Base-by-base conservation (phyloP, 1,140 invertebrate species). In the Drosophila ananassae region DNA sequence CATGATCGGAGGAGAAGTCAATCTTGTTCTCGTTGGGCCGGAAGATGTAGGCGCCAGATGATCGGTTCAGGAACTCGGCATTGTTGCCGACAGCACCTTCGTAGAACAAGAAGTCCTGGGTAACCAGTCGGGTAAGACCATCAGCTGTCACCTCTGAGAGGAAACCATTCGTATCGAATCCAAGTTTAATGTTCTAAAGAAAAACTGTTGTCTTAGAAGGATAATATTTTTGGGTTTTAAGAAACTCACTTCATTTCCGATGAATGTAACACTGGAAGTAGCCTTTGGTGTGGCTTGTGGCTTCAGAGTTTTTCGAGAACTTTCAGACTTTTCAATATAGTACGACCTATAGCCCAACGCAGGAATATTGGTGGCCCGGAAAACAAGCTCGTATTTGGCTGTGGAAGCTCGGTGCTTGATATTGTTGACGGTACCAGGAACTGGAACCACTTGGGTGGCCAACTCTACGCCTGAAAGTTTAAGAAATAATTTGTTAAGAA, bases 31-130 rank as follows among this genome's bases (percentile, higher is more conserved):
- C 0, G 12, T 89, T 68, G 12, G 97, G 97, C 55, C 97, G 93
- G 92, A 98, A 98, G 54, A 97, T 96, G 78, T 98, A 98, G 0
- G 97, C 97, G 0, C 97, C 97, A 0, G 96, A 97, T 1, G 96
- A 95, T 64, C 95, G 89, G 46, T 81, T 79, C 0, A 79, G 41
- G 12, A 76, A 89, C 8, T 87, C 83, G 2, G 25, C 73, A 53
- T 89, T 89, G 73, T 96, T 93, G 25, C 95, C 95, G 48, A 91
- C 83, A 44, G 93, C 93, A 10, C 94, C 95, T 68, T 94, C 92
- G 84, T 98, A 99, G 91, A 95, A 98, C 25, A 94, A 93, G 77
- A 97, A 96, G 7, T 95, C 94, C 87, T 98, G 97, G 0, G 91
- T 91, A 17, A 91, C 46, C 22, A 74, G 66, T 17, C 81, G 68